These are phyloP conservation scores for Drosophila virilis DNA, from an alignment of 1,140 invertebrate species.

Conservation along the genomic window DNA sequence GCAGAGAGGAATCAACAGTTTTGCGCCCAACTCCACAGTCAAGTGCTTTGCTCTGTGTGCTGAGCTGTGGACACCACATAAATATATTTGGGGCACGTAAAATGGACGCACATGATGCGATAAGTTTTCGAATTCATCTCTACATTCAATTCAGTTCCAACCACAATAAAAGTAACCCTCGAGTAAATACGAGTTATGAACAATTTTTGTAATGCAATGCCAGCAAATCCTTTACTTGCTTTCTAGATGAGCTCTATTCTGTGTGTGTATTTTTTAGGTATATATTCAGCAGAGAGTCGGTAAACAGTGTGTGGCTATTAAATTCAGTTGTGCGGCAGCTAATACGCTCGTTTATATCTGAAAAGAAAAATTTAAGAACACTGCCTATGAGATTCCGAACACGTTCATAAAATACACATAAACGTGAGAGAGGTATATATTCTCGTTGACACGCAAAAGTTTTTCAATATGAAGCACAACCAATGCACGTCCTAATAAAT, in stretches of 20 bases:
- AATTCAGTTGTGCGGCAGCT: conserved; percentile 55
- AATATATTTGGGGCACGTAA: conserved; percentile 55
- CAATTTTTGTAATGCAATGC: conserved; percentile 28
- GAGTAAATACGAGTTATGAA: conserved; percentile 55
- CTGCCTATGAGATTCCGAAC: conserved; percentile 56
- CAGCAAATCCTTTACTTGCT: conserved; percentile 40
- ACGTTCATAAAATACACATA: conserved; percentile 59
- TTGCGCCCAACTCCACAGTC: neutral
- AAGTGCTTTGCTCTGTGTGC: conserved; percentile 14
- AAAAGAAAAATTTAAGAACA: conserved; percentile 13
- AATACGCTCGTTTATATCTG: conserved; percentile 47
- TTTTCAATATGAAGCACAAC: conserved; percentile 46
- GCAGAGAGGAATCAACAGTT: conserved; percentile 38
- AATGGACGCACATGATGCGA: conserved; percentile 47
- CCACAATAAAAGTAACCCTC: conserved; percentile 42
- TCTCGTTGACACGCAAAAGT: conserved; percentile 52
- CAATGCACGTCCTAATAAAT: conserved; percentile 67
- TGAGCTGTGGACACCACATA: conserved; percentile 14
- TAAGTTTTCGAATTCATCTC: conserved; percentile 47
- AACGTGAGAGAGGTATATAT: conserved; percentile 28
- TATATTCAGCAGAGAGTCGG: conserved; percentile 5
- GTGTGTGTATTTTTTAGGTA: conserved; percentile 4
- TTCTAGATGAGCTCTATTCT: conserved; percentile 10
- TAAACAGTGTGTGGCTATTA: conserved; percentile 39
- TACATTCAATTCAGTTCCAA: conserved; percentile 45